phyloP scores from a whole-genome alignment of 2,113 vertebrate genomes.

The Notarius lentiginosus region DNA sequence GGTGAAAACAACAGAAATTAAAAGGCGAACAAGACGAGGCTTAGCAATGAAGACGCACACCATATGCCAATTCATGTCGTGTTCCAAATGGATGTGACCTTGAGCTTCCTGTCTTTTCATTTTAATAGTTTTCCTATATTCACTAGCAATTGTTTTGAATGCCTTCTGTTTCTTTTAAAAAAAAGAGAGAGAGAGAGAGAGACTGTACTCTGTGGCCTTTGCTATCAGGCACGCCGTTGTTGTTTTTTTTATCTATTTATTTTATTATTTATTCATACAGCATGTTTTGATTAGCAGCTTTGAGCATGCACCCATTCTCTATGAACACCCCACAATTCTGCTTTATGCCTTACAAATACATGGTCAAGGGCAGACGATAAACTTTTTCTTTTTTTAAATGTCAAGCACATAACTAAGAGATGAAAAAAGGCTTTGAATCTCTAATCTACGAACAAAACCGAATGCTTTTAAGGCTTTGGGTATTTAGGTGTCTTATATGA shows the following conservation, averaged over 20 bases:
- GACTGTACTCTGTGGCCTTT: constrained; percentile 46
- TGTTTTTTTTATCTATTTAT: constrained; percentile 47
- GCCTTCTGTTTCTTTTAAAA: constrained; percentile 24
- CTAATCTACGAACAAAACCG: not conserved
- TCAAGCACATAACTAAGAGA: not conserved
- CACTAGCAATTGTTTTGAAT: constrained; percentile 36
- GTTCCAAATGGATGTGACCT: constrained; percentile 51
- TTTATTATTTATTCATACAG: constrained; percentile 7
- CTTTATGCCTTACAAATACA: constrained; percentile 17
- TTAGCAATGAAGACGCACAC: constrained; percentile 18
- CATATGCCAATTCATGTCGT: constrained; percentile 36
- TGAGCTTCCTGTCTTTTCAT: constrained; percentile 31
- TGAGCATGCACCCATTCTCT: constrained; percentile 30
- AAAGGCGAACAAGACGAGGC: constrained; percentile 38
- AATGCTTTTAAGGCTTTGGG: constrained; percentile 17
- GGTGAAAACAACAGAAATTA: constrained; percentile 54
- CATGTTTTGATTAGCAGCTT: constrained; percentile 37
- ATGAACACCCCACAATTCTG: constrained; percentile 12
- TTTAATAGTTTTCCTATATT: constrained; percentile 35
- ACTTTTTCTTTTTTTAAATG: not conserved
- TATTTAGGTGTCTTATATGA: not conserved
- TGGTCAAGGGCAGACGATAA: constrained; percentile 16
- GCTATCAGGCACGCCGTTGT: constrained; percentile 34
- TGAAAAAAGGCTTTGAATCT: constrained; percentile 11
- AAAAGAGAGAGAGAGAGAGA: not conserved